Percentiles rank a stretch among this genome's conserved stretches.
Conservation (phyloP, 2,888 invertebrate genomes). For the Drosophila putrida region DNA sequence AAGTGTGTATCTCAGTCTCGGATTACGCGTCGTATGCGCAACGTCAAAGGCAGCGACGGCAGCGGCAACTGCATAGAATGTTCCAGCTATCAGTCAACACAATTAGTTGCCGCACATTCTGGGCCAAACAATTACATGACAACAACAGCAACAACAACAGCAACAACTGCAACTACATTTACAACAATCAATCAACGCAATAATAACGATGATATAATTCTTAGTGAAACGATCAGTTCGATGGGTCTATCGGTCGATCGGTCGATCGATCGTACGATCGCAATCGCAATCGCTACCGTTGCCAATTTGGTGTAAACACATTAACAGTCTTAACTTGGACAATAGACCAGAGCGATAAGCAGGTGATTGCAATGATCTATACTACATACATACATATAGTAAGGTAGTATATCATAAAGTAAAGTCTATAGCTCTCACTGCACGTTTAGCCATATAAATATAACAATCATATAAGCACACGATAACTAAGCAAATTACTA, state of each 20-base stretch:
- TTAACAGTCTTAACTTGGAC: conserved; percentile 51
- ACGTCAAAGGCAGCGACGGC: conserved; percentile 22
- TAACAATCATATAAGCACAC: conserved; percentile 4
- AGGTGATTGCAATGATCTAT: conserved; percentile 31
- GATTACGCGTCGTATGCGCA: conserved; percentile 68
- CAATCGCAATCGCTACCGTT: conserved; percentile 33
- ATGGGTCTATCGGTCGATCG: conserved; percentile 18
- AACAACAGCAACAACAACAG: conserved; percentile 6
- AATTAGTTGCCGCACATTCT: conserved; percentile 35
- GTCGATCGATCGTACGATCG: conserved; percentile 23
- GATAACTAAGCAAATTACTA: conserved; percentile 6
- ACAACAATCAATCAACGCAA: conserved; percentile 31
- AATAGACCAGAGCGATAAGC: conserved; percentile 40
- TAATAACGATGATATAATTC: conserved; percentile 49
- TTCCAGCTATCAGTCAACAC: conserved; percentile 42
- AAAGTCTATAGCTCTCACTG: neutral
- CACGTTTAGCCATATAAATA: conserved; percentile 17
- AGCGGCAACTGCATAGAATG: conserved; percentile 9
- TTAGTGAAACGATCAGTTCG: conserved; percentile 24
- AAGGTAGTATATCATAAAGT: neutral
- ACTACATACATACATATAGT: conserved; percentile 11
- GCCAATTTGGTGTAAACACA: conserved; percentile 44
- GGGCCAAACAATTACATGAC: conserved; percentile 35
- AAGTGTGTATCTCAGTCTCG: conserved; percentile 34
- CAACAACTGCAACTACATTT: conserved; percentile 7